Base-by-base conservation (phyloP, 2,888 invertebrate genomes). In the Punctoribates punctum region DNA sequence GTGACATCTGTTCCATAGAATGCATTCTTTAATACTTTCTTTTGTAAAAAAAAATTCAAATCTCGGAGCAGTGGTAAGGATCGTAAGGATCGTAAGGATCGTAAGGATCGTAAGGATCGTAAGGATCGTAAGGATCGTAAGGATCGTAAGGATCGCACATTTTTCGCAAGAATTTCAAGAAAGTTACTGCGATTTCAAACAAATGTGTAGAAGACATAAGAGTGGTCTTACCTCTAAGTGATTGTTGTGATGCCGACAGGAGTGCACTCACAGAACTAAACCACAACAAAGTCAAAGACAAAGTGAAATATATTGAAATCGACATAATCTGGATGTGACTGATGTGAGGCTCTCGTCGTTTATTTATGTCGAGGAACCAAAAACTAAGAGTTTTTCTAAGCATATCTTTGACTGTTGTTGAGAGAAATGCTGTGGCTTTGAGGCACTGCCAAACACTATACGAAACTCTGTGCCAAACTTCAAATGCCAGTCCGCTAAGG, bases 161-260 rank as follows among this genome's bases (percentile, higher is more conserved):
- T n/a, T 57, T 23, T 4, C n/a, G 5, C 17, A 23, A 57, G n/a
- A 8, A 57, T n/a, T 57, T 13, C 5, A 20, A 20, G n/a, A 57
- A 20, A 57, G 20, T 23, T 23, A 57, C 20, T 57, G 5, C 46
- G 17, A 48, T 48, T 57, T 20, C 4, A 34, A 34, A 57, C 20
- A 9, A 57, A 9, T 57, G 20, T 20, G 1, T 57, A 2, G 11
- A 57, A 48, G 4, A 48, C 3, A 8, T 13, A 13, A 48, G 46
- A 48, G 46, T 62, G 27, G 62, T 62, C 62, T 62, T 62, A 62
- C 62, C 62, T 62, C 29, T 62, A 1, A 62, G 62, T 29, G 62
- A n/a, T 62, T 27, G 62, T 1, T 25, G 29, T 62, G 62, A 25
- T 29, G 62, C 11, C 17, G 62, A 62, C n/a, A 29, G 25, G 27